Conservation (phyloP, 2,888 invertebrate species). For the Drosophila kokeensis region DNA sequence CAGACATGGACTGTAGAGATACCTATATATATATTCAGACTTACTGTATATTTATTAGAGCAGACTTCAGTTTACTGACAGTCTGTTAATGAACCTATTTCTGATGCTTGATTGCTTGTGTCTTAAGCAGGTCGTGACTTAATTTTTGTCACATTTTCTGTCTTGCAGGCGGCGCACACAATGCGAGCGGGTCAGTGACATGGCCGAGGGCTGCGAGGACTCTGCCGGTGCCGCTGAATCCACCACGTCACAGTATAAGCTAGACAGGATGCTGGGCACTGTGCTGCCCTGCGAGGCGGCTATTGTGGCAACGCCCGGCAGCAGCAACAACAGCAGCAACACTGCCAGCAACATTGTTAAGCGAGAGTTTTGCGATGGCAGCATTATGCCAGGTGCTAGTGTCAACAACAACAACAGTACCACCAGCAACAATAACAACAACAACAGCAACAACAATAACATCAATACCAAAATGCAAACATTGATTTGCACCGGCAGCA, state of each 20-base stretch:
- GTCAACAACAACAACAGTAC: constrained; percentile 67
- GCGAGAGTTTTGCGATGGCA: constrained; percentile 84
- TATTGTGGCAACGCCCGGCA: constrained; percentile 82
- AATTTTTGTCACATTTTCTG: neutral
- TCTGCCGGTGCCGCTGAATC: constrained; percentile 83
- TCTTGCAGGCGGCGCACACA: constrained; percentile 86
- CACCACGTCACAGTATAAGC: constrained; percentile 67
- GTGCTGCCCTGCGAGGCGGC: constrained; percentile 85
- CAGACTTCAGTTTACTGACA: neutral
- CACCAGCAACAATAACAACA: constrained; percentile 61
- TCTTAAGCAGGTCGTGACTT: neutral
- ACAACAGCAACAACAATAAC: constrained; percentile 58
- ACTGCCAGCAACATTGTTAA: constrained; percentile 79
- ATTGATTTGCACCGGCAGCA: constrained; percentile 51
- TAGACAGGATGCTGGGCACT: constrained; percentile 84
- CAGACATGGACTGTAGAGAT: neutral
- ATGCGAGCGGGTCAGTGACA: constrained; percentile 87
- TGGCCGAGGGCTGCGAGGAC: constrained; percentile 90
- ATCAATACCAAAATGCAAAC: constrained; percentile 74
- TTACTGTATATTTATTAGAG: neutral
- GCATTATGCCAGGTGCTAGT: constrained; percentile 73
- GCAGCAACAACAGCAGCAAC: constrained; percentile 58
- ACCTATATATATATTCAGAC: neutral
- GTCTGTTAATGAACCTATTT: neutral
- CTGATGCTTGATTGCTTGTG: constrained; percentile 5